Conservation (phyloP, 1,140 invertebrate genomes). For the Globodera rostochiensis region DNA sequence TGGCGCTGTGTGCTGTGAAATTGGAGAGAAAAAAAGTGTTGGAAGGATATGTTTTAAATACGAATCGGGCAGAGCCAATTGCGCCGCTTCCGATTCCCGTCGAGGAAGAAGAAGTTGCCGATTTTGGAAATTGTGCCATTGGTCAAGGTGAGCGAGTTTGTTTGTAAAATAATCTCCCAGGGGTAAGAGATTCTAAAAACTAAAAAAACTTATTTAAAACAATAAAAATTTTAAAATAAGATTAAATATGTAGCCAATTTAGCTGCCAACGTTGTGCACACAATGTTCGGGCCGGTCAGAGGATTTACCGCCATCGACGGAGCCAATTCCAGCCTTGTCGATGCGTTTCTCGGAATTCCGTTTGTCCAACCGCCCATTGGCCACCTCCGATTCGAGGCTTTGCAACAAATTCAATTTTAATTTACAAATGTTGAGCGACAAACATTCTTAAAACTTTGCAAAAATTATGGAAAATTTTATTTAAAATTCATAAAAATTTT, state of each 20-base stretch:
- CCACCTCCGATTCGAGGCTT: constrained; percentile 27
- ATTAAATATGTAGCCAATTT: neutral
- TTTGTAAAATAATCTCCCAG: too few species aligned
- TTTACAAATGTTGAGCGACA: too few species aligned
- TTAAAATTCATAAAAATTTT: neutral
- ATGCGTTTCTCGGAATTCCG: constrained; percentile 30
- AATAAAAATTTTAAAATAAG: too few species aligned
- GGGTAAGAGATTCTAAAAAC: too few species aligned
- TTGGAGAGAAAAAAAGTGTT: neutral
- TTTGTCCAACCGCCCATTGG: constrained; percentile 30
- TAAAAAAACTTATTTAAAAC: too few species aligned
- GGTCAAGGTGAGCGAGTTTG: neutral
- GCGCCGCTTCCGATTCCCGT: neutral
- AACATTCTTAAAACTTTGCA: neutral
- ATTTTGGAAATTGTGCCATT: neutral
- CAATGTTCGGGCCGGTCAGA: constrained; percentile 2
- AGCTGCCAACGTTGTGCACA: neutral
- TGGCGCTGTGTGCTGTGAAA: neutral
- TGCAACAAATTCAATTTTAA: too few species aligned
- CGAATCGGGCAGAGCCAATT: neutral
- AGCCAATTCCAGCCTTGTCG: neutral
- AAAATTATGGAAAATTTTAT: neutral
- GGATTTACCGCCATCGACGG: constrained; percentile 8
- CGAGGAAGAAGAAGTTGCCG: neutral
- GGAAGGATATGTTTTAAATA: neutral